A percentile compares a stretch with the other conserved stretches of the same genome.
phyloP scores from a whole-genome alignment of 2,888 invertebrate species.

The Conus canariensis region DNA sequence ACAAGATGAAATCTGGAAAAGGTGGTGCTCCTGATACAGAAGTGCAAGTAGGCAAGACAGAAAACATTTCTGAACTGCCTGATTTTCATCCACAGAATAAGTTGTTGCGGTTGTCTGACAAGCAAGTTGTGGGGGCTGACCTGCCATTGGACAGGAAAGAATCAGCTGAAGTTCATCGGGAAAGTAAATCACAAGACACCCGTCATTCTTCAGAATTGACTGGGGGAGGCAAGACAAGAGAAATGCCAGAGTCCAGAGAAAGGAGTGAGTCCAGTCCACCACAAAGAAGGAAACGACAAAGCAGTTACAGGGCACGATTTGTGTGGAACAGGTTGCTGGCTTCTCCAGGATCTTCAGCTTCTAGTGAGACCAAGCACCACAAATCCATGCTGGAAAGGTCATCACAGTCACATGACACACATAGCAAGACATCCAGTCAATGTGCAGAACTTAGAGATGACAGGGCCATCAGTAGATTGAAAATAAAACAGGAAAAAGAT shows the following conservation, averaged over 20 bases:
- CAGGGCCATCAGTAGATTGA: not conserved
- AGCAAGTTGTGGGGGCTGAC: not conserved
- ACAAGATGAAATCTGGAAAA: not conserved
- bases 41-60: not conserved
- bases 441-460: not conserved
- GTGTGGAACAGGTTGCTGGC: constrained; percentile 25
- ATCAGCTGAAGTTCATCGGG: not conserved
- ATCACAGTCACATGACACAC: not conserved
- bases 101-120: not conserved
- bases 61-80: not conserved
- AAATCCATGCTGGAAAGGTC: not conserved
- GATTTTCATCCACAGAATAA: not conserved
- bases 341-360: constrained; percentile 23
- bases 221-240: not conserved
- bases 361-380: not conserved
- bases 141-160: not conserved
- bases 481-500: constrained; percentile 22
- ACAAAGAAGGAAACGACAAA: constrained; percentile 5
- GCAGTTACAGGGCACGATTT: constrained; percentile 23
- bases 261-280: not conserved
- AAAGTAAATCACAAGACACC: not conserved
- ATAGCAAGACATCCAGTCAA: not conserved
- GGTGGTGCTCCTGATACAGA: not conserved
- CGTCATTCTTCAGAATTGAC: not conserved
- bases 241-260: not conserved